These are phyloP conservation scores for Eucidaris tribuloides DNA, from an alignment of 35 echinoderm and acorn worm species.

Conservation along the genomic window DNA sequence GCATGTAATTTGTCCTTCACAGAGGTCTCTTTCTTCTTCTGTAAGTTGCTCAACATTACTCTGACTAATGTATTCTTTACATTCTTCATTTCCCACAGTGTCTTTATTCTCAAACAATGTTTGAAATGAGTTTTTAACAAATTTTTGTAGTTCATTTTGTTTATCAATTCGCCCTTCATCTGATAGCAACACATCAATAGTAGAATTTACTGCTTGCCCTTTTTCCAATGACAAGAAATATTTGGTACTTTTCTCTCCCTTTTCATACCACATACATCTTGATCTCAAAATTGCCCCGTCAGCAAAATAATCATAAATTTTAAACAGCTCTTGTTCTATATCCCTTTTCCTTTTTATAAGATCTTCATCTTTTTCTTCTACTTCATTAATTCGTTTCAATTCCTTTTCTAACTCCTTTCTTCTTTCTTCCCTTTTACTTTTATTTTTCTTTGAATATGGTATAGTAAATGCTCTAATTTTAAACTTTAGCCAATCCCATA, in stretches of 20 bases:
- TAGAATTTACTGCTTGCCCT: background rate
- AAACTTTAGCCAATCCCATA: too few species aligned
- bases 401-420: background rate
- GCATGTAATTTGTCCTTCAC: background rate
- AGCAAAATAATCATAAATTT: background rate
- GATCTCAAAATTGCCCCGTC: background rate
- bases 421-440: background rate
- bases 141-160: background rate
- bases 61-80: background rate
- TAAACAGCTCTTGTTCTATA: background rate
- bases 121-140: background rate
- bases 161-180: background rate
- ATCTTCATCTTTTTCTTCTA: background rate
- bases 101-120: background rate
- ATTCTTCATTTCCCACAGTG: background rate
- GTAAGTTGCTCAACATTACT: background rate
- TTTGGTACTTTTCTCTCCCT: background rate
- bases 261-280: background rate
- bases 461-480: too few species aligned
- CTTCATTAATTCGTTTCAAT: background rate
- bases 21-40: background rate
- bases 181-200: background rate
- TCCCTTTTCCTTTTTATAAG: background rate
- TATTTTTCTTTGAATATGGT: background rate
- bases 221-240: background rate